Base-by-base conservation (phyloP, 1,140 invertebrate genomes). In the Sycophila sp. region DNA sequence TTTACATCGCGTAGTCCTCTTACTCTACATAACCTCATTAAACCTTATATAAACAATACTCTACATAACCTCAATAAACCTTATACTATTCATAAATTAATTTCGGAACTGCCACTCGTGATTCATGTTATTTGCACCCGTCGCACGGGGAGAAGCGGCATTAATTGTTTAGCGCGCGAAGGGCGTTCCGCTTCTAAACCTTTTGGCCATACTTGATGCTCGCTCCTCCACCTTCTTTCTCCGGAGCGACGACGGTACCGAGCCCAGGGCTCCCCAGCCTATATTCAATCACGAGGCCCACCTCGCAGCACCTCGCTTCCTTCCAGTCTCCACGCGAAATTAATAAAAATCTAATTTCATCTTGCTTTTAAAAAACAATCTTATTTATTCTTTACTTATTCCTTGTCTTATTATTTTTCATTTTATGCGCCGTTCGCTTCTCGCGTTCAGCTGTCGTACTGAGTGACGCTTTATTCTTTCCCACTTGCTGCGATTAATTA, bases 81-180 rank as follows among this genome's bases (percentile, higher is more conserved):
- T n/a, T n/a, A n/a, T n/a, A n/a, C n/a, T 55, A 32, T 55, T 60
- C 65, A 60, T 69, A 63, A 70, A 70, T 64, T 58, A 70, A 70
- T 70, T 70, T 64, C 45, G 10, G 34, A 28, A 58, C 68, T 58
- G 68, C 47, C 68, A 40, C 42, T 38, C 58, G 47, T 53, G 67
- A 69, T 69, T 69, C 67, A 47, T 49, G 68, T 49, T 63, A 60
- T 70, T 64, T 70, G 34, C 68, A 64, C 40, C 56, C 60, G 60
- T 19, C 51, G 38, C 36, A 28, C 19, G n/a, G 45, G 58, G 45
- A 63, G 47, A 36, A 51, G 13, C 15, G 42, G 15, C 32, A 17
- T 56, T 70, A 70, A 70, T 70, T 70, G 68, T 70, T 70, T 70
- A 70, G 68, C 40, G 24, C n/a, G n/a, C 30, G 51, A 69, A 55